Evolutionary conservation across 2,113 vertebrate species (phyloP).

Genomic region (Tragelaphus imberbis): DNA sequence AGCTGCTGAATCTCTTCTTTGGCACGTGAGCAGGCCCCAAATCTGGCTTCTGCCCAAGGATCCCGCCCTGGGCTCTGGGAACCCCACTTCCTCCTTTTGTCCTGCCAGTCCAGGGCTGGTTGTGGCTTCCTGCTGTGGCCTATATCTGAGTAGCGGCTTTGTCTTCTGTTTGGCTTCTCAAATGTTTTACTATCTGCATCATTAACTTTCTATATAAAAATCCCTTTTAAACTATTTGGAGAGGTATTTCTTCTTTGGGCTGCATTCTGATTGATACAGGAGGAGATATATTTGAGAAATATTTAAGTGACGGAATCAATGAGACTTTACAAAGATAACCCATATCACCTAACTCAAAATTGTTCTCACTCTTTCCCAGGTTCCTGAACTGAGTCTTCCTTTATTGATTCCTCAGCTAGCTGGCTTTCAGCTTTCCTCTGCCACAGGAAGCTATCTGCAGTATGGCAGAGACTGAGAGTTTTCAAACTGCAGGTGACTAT

Average conservation of each 20-base stretch:
- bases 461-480: not conserved
- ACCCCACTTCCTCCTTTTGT: conserved; percentile 59
- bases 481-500: not conserved
- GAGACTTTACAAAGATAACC: not conserved
- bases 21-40: not conserved
- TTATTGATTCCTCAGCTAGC: not conserved
- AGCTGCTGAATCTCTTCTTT: not conserved
- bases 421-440: not conserved
- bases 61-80: not conserved
- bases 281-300: not conserved
- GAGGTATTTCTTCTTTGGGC: not conserved
- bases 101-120: not conserved
- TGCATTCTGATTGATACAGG: not conserved
- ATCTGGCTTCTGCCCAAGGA: conserved; percentile 31
- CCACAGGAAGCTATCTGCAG: not conserved
- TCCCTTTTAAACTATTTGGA: not conserved
- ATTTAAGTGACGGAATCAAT: not conserved
- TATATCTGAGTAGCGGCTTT: not conserved
- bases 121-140: conserved; percentile 46
- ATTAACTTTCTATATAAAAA: not conserved
- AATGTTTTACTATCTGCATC: not conserved
- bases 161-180: conserved; percentile 25
- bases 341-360: not conserved
- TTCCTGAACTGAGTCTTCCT: not conserved
- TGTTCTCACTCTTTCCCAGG: not conserved